Base-by-base conservation (phyloP, 2,797 vertebrate species). In the Notoglanidium macrostoma region DNA sequence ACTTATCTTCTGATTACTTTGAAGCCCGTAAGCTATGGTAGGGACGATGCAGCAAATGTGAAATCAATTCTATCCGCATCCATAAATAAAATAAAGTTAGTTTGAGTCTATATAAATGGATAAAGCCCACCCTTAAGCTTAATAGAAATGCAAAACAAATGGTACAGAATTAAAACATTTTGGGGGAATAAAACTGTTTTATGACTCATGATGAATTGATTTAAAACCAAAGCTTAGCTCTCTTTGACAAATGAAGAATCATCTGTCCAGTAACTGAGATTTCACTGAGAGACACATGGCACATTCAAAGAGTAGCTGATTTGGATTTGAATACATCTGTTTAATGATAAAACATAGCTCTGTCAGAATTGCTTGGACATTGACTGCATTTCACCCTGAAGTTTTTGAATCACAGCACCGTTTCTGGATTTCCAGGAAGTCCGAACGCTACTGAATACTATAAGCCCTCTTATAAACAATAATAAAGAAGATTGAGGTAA, bases 401-500 rank as follows among this genome's bases (percentile, higher is more conserved):
- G 8, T 23, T 83, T 67, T 54, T 32, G 63, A n/a, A 54, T 29
- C 44, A 29, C 65, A 32, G 17, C 46, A 63, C 54, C n/a, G 10
- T 67, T 82, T 82, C 44, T 67, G 44, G 61, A 51, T 67, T 67
- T 61, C 35, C 21, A 26, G 19, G 32, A 44, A 80, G 26, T 80
- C 55, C 8, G 54, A 77, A 29, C 44, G 77, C 77, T 80, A 32
- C 3, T 32, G 46, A 68, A 83, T 32, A 54, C 63, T 35, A 54
- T n/a, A 83, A 17, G 1, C 49, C 29, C 17, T 32, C 44, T 68
- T 21, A 0, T 65, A 29, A 40, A 59, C 5, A 26, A 26, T 15
- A 44, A 61, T 21, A 67, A 26, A 51, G 6, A 81, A 17, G 15
- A 54, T 7, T 83, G 61, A 83, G 61, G 80, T 68, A 83, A 83